These are phyloP conservation scores for Platichthys stellatus DNA, from an alignment of 2,113 vertebrate species.

Conservation along the genomic window DNA sequence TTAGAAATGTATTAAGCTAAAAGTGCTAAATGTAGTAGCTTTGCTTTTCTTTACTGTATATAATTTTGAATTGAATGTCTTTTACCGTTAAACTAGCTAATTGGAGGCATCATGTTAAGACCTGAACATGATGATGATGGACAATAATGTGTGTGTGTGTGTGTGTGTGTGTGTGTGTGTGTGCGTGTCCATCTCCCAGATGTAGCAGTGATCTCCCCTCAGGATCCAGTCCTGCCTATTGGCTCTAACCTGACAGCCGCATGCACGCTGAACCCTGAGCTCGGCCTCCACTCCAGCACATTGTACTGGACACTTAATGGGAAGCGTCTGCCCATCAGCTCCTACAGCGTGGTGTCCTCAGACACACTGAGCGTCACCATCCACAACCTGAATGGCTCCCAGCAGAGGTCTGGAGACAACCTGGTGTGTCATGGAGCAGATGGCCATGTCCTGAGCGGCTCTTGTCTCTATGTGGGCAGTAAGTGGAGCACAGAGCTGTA, in stretches of 20 bases:
- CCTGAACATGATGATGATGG: no score
- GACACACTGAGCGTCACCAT: slow-evolving; percentile 84
- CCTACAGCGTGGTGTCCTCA: slow-evolving; percentile 79
- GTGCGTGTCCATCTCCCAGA: slow-evolving; percentile 78
- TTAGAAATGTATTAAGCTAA: no score
- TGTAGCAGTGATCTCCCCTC: slow-evolving; percentile 87
- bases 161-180: slow-evolving; percentile 3
- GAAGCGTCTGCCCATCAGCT: slow-evolving; percentile 81
- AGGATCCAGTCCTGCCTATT: slow-evolving; percentile 89
- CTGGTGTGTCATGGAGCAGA: slow-evolving; percentile 90
- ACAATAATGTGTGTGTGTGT: not conserved
- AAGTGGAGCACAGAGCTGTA: slow-evolving; percentile 68
- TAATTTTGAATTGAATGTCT: no score
- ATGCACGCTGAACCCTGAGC: slow-evolving; percentile 84
- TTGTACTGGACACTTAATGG: slow-evolving; percentile 95
- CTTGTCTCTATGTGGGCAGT: slow-evolving; percentile 94
- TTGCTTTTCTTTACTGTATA: no score
- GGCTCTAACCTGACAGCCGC: slow-evolving; percentile 90
- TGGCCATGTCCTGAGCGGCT: slow-evolving; percentile 90
- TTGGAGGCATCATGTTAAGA: no score
- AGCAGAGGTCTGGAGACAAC: slow-evolving; percentile 94
- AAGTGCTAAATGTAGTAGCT: no score
- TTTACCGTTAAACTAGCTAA: no score
- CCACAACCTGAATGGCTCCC: slow-evolving; percentile 88
- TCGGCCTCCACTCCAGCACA: slow-evolving; percentile 79